phyloP scores from a whole-genome alignment of 2,888 invertebrate species.

The Panorpa germanica region DNA sequence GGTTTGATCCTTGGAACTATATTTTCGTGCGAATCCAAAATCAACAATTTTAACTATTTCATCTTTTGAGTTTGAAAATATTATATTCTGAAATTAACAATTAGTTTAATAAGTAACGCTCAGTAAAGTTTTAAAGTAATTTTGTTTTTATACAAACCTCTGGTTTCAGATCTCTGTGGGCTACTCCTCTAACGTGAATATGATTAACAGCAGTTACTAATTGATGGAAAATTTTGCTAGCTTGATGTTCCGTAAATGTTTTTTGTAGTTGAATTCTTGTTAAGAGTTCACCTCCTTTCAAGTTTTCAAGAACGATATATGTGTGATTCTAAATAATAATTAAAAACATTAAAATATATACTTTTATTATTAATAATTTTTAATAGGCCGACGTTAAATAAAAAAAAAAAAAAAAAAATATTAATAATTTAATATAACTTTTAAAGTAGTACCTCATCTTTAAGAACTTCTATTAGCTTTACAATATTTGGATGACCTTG shows the following conservation, averaged over 20 bases:
- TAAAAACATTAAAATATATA: constrained; percentile 8
- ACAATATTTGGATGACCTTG: constrained; percentile 84
- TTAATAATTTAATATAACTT: neutral
- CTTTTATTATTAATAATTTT: constrained; percentile 6
- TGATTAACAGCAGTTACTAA: constrained; percentile 67
- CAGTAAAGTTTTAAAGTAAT: constrained; percentile 1
- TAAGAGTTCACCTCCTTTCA: constrained; percentile 68
- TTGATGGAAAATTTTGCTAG: constrained; percentile 63
- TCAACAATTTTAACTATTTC: constrained; percentile 68
- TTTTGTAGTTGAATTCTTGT: constrained; percentile 41
- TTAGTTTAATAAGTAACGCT: constrained; percentile 6
- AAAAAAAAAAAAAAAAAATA: constrained; percentile 4
- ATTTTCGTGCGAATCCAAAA: constrained; percentile 79
- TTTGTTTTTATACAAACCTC: constrained; percentile 36
- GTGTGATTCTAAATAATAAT: constrained; percentile 42
- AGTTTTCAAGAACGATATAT: constrained; percentile 77
- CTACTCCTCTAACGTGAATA: constrained; percentile 69
- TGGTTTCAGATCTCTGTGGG: constrained; percentile 88
- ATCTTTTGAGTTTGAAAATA: too few relatives aligned
- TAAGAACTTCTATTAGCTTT: constrained; percentile 60
- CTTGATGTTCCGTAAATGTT: constrained; percentile 56
- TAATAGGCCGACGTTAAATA: neutral
- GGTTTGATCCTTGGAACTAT: constrained; percentile 18
- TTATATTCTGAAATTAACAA: too few relatives aligned
- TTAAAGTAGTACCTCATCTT: constrained; percentile 43